Base-by-base conservation (phyloP, 1,140 invertebrate species). In the Meloidogyne floridensis region DNA sequence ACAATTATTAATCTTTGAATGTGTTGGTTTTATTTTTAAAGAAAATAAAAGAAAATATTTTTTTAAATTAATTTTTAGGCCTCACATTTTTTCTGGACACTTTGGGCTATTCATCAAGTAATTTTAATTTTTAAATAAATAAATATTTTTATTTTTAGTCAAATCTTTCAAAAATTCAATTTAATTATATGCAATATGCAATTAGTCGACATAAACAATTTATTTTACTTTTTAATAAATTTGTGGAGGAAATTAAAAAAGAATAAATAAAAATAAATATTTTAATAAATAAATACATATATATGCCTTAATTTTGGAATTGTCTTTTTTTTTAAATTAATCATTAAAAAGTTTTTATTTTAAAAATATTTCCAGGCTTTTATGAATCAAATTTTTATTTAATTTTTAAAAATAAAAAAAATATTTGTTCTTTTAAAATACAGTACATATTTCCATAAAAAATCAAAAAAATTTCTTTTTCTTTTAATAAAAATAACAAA, bases 41-140 rank as follows among this genome's bases (percentile, higher is more conserved):
- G 32, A 32, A 32, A 32, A 32, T 32, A 70, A 77, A 83, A 15
- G 13, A 81, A 69, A n/a, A 72, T 81, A 82, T 18, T 47, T 81
- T n/a, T 81, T 56, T n/a, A 53, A 74, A 85, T 82, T 71, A 82
- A 72, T 75, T 88, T 87, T 72, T 72, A 91, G 91, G 87, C 94
- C 0, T 92, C 95, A 4, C 95, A 97, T 91, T 93, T 97, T 81
- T 93, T 96, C 84, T 98, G 97, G 97, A 94, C 93, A 8, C 91
- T 95, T 72, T 98, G 97, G 97, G 93, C 94, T 6, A 91, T 98
- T 1, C 77, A 79, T 51, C 77, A 79, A 20, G 77, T 69, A 20
- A 47, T 51, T 71, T 65, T 73, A 43, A 3, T 72, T 73, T n/a
- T 15, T n/a, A 15, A n/a, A n/a, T 74, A 54, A 15, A 15, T 47